Conservation (phyloP, 2,888 invertebrate species). For the Pogonocherus hispidulus region DNA sequence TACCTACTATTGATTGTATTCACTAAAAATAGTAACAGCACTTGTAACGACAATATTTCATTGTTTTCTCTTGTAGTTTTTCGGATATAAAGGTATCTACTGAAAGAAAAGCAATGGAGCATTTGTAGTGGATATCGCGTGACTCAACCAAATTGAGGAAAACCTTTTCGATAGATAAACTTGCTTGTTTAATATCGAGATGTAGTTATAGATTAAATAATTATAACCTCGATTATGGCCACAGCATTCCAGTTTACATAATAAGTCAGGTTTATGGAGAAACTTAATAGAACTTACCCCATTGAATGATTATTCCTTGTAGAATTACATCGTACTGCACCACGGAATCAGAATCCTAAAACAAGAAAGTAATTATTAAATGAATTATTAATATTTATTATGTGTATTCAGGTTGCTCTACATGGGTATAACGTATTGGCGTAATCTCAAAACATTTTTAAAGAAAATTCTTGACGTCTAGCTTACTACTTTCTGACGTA, state of each 20-base stretch:
- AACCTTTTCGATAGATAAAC: neutral
- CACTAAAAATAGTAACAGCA: too few relatives aligned
- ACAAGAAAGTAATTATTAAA: too few relatives aligned
- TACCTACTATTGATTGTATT: too few relatives aligned
- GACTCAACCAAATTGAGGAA: neutral
- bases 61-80: too few relatives aligned
- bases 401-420: neutral
- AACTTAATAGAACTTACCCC: neutral
- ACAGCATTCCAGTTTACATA: neutral
- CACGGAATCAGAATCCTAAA: neutral
- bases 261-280: neutral
- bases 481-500: too few relatives aligned
- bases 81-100: too few relatives aligned
- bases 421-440: neutral
- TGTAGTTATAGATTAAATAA: neutral
- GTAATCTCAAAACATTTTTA: neutral
- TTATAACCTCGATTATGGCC: neutral
- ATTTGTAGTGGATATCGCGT: too few relatives aligned
- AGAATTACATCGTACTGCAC: neutral
- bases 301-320: neutral
- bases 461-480: too few relatives aligned
- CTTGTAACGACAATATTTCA: too few relatives aligned
- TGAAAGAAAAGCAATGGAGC: too few relatives aligned
- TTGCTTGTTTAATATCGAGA: neutral
- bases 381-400: too few relatives aligned